Evolutionary conservation across 2,113 vertebrate genomes (phyloP).

Genomic region (Tympanuchus pallidicinctus): DNA sequence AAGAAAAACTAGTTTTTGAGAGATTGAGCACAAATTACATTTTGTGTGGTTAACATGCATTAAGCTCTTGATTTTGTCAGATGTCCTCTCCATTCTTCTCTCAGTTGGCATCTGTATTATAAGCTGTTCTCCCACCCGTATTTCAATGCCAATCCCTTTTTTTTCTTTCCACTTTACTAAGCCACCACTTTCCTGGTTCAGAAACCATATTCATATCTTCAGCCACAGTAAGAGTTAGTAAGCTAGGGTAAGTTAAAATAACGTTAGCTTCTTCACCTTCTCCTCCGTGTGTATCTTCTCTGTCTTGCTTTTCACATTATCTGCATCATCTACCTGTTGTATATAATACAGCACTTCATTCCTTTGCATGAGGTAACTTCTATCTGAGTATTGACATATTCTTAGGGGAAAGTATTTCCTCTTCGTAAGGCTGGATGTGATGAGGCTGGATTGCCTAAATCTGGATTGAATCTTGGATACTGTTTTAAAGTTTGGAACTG

Average conservation of each 20-base stretch:
- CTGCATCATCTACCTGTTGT: not conserved
- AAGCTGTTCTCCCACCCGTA: not conserved
- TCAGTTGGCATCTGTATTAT: not conserved
- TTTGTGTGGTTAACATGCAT: not conserved
- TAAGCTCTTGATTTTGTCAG: not conserved
- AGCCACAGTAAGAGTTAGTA: not conserved
- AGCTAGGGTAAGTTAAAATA: not conserved
- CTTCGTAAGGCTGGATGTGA: not conserved
- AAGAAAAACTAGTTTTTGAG: not conserved
- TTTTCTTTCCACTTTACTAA: not conserved
- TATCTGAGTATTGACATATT: not conserved
- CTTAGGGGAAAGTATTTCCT: not conserved
- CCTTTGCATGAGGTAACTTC: not conserved
- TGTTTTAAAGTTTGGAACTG: not conserved
- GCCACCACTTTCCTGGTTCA: not conserved
- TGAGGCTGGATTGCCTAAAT: not conserved
- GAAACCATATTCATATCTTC: not conserved
- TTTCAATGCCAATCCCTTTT: not conserved
- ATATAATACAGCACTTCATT: not conserved
- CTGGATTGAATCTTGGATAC: not conserved
- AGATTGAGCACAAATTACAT: not conserved
- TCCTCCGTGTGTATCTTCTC: not conserved
- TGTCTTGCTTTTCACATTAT: not conserved
- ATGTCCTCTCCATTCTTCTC: not conserved
- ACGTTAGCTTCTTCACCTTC: not conserved